Percentiles rank a stretch among this genome's conserved stretches.
Evolutionary conservation across 2,888 invertebrate genomes (phyloP).

Genomic region (Venusia cambrica): DNA sequence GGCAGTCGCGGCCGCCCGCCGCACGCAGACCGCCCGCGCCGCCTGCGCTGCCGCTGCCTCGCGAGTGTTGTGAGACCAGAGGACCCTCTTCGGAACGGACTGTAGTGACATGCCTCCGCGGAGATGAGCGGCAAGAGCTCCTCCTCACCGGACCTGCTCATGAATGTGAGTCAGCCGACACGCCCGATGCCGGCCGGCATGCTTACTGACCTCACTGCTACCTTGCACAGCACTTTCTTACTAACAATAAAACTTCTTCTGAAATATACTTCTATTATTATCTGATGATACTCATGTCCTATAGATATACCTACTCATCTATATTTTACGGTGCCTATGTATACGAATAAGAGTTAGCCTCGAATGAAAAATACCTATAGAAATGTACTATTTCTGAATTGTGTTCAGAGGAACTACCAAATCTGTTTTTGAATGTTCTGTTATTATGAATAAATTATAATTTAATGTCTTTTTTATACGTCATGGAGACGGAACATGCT

Average conservation of each 20-base stretch:
- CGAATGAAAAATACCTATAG: no score
- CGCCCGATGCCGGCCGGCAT: conserved; percentile 17
- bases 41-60: conserved; percentile 49
- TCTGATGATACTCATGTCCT: conserved; percentile 1
- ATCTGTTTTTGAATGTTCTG: no score
- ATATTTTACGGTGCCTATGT: no score
- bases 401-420: no score
- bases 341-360: no score
- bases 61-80: conserved; percentile 73
- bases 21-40: conserved; percentile 71
- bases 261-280: conserved; percentile 6
- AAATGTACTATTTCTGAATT: no score
- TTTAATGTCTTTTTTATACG: no score
- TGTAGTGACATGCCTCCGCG: conserved; percentile 69
- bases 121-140: conserved; percentile 76
- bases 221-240: conserved; percentile 3
- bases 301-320: not conserved
- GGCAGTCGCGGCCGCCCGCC: conserved; percentile 72
- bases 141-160: conserved; percentile 78
- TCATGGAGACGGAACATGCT: no score
- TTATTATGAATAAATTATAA: no score
- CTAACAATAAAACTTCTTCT: conserved; percentile 16
- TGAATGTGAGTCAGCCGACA: conserved; percentile 72
- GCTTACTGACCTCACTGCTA: conserved; percentile 18
- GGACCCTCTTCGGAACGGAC: no score